phyloP scores from a whole-genome alignment of 1,140 invertebrate genomes.

The Drosophila novamexicana region DNA sequence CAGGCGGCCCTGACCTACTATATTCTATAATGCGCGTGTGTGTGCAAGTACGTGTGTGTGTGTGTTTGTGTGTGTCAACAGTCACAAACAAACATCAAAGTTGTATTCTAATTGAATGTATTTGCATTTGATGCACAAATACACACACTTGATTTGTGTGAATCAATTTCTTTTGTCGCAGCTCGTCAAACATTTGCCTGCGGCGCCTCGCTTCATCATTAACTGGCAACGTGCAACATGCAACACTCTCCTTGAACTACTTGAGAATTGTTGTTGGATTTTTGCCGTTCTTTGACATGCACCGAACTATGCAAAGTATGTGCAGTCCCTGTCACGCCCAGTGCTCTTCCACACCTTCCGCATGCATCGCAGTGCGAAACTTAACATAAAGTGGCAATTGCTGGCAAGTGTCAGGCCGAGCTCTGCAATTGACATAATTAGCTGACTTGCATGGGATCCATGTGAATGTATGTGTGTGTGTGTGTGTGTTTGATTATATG shows the following conservation, averaged over 20 bases:
- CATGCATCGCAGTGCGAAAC: constrained; percentile 6
- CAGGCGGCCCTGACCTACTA: constrained; percentile 63
- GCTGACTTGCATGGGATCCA: constrained; percentile 18
- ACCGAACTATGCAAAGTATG: constrained; percentile 38
- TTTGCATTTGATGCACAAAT: constrained; percentile 50
- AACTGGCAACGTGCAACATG: constrained; percentile 14
- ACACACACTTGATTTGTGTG: constrained; percentile 6
- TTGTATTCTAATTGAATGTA: constrained; percentile 55
- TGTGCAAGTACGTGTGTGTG: background rate
- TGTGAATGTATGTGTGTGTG: background rate
- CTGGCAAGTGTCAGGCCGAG: constrained; percentile 52
- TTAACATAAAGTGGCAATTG: constrained; percentile 44
- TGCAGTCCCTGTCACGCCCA: background rate
- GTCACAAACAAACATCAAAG: constrained; percentile 25
- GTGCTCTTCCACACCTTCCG: too few relatives aligned
- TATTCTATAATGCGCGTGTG: background rate
- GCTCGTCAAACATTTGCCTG: constrained; percentile 35
- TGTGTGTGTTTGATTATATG: constrained; percentile 8
- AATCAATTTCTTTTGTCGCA: constrained; percentile 28
- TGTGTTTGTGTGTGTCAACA: constrained; percentile 1
- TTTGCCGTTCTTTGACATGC: constrained; percentile 41
- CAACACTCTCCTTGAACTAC: constrained; percentile 32
- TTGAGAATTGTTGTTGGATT: constrained; percentile 34
- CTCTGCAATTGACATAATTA: constrained; percentile 73
- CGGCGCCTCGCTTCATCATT: constrained; percentile 21